phyloP scores from a whole-genome alignment of 2,797 vertebrate species.

The Rallus crepitans region DNA sequence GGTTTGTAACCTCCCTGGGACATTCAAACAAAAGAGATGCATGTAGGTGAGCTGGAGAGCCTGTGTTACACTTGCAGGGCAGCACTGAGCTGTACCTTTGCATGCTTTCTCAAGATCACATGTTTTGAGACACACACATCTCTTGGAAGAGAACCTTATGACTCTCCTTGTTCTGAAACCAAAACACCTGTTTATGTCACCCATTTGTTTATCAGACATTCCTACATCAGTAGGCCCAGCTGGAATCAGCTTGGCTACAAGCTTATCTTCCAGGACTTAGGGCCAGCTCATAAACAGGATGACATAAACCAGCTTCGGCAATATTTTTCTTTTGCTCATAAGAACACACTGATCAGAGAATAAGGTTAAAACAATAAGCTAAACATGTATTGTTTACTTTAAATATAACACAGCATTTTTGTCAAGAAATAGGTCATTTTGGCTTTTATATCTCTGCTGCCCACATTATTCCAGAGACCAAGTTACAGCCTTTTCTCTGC shows the following conservation, averaged over 20 bases:
- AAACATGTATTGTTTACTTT: neutral
- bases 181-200: neutral
- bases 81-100: neutral
- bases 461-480: neutral
- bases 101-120: neutral
- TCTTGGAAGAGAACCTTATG: neutral
- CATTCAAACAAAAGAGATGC: neutral
- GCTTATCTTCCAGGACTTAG: neutral
- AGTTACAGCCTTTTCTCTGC: neutral
- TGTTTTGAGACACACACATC: neutral
- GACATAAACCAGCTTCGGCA: neutral
- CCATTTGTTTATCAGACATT: neutral
- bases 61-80: neutral
- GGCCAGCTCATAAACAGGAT: neutral
- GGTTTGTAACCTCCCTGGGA: neutral
- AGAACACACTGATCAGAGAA: neutral
- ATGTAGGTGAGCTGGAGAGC: neutral
- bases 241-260: neutral
- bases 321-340: neutral
- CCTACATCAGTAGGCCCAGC: neutral
- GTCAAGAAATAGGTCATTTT: neutral
- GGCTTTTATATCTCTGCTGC: neutral
- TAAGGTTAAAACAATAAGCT: neutral
- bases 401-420: neutral
- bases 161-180: neutral